Conservation (phyloP, 2,113 vertebrate genomes). For the Etia nguti region DNA sequence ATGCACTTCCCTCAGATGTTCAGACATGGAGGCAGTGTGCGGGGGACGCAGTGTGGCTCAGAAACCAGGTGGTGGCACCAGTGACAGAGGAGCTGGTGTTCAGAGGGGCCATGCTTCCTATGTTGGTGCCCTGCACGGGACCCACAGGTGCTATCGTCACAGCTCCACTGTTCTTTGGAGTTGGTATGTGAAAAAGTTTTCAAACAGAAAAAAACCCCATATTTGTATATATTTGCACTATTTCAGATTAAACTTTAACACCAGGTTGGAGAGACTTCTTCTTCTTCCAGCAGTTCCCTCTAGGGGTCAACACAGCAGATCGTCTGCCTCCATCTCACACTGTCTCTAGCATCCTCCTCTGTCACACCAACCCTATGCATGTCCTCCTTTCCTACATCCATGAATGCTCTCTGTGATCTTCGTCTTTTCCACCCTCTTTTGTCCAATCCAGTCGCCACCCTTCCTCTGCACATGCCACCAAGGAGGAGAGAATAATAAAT, state of each 20-base stretch:
- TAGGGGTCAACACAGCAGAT: neutral
- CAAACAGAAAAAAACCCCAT: neutral
- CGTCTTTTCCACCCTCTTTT: neutral
- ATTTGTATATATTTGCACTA: neutral
- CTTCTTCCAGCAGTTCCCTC: neutral
- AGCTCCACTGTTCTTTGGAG: conserved; percentile 78
- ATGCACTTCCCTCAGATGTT: conserved; percentile 56
- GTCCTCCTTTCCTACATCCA: neutral
- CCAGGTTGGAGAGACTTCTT: neutral
- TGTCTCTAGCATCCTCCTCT: neutral
- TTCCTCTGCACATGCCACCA: neutral
- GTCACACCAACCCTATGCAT: neutral
- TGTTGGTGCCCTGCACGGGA: conserved; percentile 75
- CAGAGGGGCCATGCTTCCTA: conserved; percentile 78
- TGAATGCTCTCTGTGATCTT: neutral
- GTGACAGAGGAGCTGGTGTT: conserved; percentile 80
- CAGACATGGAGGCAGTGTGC: conserved; percentile 68
- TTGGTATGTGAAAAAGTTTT: neutral
- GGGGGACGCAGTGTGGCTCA: conserved; percentile 77
- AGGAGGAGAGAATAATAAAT: neutral
- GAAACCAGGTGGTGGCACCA: conserved; percentile 82
- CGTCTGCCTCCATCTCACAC: neutral
- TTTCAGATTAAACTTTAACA: neutral
- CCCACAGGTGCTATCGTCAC: conserved; percentile 70
- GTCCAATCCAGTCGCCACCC: neutral